Percentiles rank a stretch among this genome's conserved stretches.
These are phyloP conservation scores for Psilanteris sp. DNA, from an alignment of 1,140 invertebrate genomes.

Conservation along the genomic window DNA sequence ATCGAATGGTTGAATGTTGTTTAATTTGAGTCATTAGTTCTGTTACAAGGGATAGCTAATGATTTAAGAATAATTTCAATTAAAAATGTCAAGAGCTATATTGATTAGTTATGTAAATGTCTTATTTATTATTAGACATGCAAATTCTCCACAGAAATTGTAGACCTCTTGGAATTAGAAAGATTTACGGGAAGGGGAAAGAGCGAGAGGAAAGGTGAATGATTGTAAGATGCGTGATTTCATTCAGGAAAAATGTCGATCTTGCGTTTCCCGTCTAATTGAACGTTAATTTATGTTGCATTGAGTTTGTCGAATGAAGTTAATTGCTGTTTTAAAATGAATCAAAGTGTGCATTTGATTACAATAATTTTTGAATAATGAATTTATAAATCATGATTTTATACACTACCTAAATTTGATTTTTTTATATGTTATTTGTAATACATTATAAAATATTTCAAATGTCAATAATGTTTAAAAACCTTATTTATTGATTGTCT, in stretches of 20 bases:
- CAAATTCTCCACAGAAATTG: background rate
- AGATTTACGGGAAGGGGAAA: background rate
- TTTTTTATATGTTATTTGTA: too few relatives aligned
- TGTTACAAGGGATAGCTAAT: too few relatives aligned
- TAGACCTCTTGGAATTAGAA: too few relatives aligned
- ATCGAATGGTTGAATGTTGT: too few relatives aligned
- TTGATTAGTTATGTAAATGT: background rate
- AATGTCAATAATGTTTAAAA: too few relatives aligned
- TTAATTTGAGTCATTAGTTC: too few relatives aligned
- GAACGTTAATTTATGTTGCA: background rate
- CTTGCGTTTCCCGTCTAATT: conserved; percentile 2
- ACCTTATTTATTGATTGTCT: too few relatives aligned
- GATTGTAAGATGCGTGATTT: conserved; percentile 1
- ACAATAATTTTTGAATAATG: too few relatives aligned
- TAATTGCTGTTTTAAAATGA: background rate
- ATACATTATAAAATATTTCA: too few relatives aligned
- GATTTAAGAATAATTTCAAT: too few relatives aligned
- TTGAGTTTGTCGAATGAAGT: background rate
- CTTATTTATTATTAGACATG: background rate
- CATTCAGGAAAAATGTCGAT: conserved; percentile 15
- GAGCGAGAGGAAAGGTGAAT: conserved; percentile 1
- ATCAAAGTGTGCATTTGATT: background rate
- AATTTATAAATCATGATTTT: too few relatives aligned
- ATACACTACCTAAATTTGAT: background rate
- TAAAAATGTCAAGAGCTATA: too few relatives aligned